Evolutionary conservation across 2,113 vertebrate genomes (phyloP).

Genomic region (Hippocampus mohnikei): DNA sequence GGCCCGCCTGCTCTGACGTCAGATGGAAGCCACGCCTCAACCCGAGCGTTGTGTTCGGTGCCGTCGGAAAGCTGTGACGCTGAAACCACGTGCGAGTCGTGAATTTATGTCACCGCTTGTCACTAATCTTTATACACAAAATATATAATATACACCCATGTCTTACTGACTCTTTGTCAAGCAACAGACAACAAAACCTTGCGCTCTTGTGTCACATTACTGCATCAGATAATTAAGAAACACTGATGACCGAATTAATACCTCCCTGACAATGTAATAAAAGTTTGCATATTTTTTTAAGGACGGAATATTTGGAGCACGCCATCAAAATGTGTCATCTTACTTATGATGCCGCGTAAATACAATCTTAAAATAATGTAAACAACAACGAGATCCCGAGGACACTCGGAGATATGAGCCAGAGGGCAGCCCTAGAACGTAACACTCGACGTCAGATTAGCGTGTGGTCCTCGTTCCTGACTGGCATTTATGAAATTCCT

Average conservation of each 20-base stretch:
- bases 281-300: neutral
- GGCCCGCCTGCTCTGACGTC: conserved; percentile 42
- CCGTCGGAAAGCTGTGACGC: neutral
- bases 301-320: neutral
- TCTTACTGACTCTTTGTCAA: neutral
- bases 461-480: conserved; percentile 43
- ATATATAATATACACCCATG: neutral
- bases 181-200: neutral
- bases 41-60: neutral
- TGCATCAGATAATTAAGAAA: neutral
- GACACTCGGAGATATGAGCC: conserved; percentile 1
- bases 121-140: neutral
- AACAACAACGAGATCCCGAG: neutral
- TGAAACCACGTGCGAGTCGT: conserved; percentile 16
- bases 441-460: conserved; percentile 30
- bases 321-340: neutral
- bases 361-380: neutral
- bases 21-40: conserved; percentile 21
- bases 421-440: conserved; percentile 27
- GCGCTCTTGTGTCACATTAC: neutral
- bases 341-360: neutral
- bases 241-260: neutral
- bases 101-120: neutral
- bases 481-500: conserved; percentile 58
- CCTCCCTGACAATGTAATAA: neutral